phyloP scores from a whole-genome alignment of 2,888 invertebrate species.

The Megastigmus dorsalis region DNA sequence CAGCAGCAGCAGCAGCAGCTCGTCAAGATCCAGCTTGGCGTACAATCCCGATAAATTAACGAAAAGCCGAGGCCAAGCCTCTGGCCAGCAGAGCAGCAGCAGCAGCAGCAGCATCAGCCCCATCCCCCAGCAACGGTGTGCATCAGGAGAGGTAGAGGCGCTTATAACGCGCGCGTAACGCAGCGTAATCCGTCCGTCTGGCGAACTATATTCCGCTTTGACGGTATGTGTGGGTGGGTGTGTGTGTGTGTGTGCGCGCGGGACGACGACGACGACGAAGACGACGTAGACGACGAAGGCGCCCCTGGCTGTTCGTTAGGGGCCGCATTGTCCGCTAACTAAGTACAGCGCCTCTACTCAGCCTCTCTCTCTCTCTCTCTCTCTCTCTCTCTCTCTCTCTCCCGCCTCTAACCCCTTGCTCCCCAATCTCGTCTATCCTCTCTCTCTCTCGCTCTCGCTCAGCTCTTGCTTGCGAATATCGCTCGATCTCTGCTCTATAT shows the following conservation, averaged over 20 bases:
- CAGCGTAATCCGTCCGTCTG: constrained; percentile 69
- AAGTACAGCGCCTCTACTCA: constrained; percentile 68
- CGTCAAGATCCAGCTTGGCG: constrained; percentile 17
- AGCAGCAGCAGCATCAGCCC: too few species aligned
- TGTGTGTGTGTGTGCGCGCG: neutral
- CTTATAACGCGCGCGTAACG: constrained; percentile 31
- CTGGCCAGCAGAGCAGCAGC: too few species aligned
- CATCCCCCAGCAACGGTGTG: too few species aligned
- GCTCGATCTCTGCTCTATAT: too few species aligned
- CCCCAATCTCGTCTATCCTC: too few species aligned
- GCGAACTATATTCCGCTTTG: neutral
- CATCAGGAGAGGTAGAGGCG: too few species aligned
- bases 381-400: neutral
- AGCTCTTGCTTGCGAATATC: too few species aligned
- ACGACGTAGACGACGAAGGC: constrained; percentile 56
- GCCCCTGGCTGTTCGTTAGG: constrained; percentile 74
- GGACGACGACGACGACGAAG: constrained; percentile 30
- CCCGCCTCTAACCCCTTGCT: too few species aligned
- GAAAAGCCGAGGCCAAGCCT: constrained; percentile 28
- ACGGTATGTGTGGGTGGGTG: neutral
- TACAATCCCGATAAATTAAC: constrained; percentile 54
- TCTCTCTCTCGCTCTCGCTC: too few species aligned
- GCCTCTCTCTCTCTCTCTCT: constrained; percentile 4
- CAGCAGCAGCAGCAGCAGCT: neutral
- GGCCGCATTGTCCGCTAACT: constrained; percentile 74